Conservation (phyloP, 1,140 invertebrate species). For the Temnothorax curvispinosus region DNA sequence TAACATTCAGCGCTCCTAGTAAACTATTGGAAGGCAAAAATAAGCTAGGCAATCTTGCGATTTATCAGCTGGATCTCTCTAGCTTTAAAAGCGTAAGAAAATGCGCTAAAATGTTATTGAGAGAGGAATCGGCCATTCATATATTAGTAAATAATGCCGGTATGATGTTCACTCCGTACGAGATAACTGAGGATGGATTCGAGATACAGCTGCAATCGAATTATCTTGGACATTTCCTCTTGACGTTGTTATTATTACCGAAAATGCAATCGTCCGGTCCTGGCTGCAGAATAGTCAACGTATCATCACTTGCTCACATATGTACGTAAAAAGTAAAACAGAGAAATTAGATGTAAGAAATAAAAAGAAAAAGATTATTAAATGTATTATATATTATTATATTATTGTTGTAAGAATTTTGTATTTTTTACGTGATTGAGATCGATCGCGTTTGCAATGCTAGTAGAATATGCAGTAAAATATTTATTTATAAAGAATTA, state of each 20-base stretch:
- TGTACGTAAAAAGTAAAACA: slow-evolving; percentile 62
- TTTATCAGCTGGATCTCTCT: slow-evolving; percentile 89
- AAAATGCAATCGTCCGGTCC: slow-evolving; percentile 87
- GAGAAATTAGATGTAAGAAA: slow-evolving; percentile 65
- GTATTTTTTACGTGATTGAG: not conserved
- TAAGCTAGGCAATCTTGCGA: slow-evolving; percentile 86
- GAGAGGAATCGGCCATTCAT: slow-evolving; percentile 88
- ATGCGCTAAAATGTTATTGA: slow-evolving; percentile 89
- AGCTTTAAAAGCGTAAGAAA: slow-evolving; percentile 91
- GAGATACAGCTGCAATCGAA: slow-evolving; percentile 93
- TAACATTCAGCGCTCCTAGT: slow-evolving; percentile 69
- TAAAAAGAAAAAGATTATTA: not conserved
- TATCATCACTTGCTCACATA: slow-evolving; percentile 85
- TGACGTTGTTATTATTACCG: slow-evolving; percentile 92
- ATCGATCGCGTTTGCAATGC: not conserved
- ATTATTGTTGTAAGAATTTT: not conserved
- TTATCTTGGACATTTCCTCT: slow-evolving; percentile 93
- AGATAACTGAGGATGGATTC: slow-evolving; percentile 91
- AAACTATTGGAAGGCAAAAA: slow-evolving; percentile 72
- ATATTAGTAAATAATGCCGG: slow-evolving; percentile 94
- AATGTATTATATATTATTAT: not conserved
- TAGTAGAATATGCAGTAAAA: not conserved
- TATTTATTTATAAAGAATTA: not conserved
- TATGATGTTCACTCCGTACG: slow-evolving; percentile 90
- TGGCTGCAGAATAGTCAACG: slow-evolving; percentile 89